These are phyloP conservation scores for Temnothorax ravouxi DNA, from an alignment of 2,888 invertebrate species.

Conservation along the genomic window DNA sequence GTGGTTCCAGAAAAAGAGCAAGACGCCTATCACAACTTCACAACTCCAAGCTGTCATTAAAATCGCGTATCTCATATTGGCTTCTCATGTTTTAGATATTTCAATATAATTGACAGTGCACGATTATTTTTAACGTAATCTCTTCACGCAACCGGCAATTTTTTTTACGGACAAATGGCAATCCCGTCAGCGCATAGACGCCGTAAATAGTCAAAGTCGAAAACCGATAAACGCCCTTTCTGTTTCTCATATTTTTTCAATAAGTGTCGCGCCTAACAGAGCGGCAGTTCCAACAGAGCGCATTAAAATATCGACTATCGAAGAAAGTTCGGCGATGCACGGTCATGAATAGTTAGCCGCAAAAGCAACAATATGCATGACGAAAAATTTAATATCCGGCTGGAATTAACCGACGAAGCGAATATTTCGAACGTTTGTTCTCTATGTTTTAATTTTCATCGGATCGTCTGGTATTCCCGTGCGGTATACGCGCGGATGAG, in stretches of 20 bases:
- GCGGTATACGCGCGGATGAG: neutral
- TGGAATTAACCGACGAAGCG: constrained; percentile 34
- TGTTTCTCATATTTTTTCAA: constrained; percentile 1
- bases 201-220: neutral
- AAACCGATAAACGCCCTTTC: neutral
- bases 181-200: neutral
- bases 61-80: neutral
- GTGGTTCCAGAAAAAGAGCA: neutral
- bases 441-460: constrained; percentile 21
- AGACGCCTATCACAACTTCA: neutral
- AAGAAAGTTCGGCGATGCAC: constrained; percentile 55
- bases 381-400: constrained; percentile 53
- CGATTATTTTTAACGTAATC: constrained; percentile 17
- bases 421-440: constrained; percentile 14
- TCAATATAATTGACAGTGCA: neutral
- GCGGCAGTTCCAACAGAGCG: neutral
- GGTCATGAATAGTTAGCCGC: constrained; percentile 21
- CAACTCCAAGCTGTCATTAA: neutral
- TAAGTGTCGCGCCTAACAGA: constrained; percentile 42
- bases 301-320: constrained; percentile 63
- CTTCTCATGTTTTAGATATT: neutral
- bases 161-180: constrained; percentile 14
- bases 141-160: neutral
- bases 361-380: constrained; percentile 29
- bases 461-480: neutral